Evolutionary conservation across 2,797 vertebrate genomes (phyloP), one percentile per base, ranked within the genome.

Genomic region (Adelosebastes latens): DNA sequence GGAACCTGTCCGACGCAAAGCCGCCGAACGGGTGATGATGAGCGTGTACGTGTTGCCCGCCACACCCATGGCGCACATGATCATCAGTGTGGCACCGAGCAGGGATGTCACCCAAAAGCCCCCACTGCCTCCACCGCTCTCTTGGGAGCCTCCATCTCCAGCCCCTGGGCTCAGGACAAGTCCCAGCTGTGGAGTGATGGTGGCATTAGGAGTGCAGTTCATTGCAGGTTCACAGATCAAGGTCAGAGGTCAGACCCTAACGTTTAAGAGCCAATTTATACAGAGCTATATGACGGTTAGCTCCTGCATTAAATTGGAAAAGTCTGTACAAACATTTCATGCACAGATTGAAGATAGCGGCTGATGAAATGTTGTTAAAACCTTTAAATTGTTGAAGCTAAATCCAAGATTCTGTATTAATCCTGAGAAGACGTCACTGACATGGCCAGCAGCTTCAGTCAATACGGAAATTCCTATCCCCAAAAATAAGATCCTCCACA

Each of bases 31-130:
- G 1, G 94, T 96, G n/a, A 97, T 89, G 2, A 87, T 81, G n/a
- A 98, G 91, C 0, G 96, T 97, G 94, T 97, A 98, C 24, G 94
- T 75, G 89, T 97, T 98, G 7, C 97, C 97, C 0, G 42, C 92
- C 65, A 94, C 70, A 2, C 97, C 97, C 69, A 94, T 22, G 22
- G 96, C 85, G 20, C 94, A 97, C 96, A 97, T 96, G 68, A 88
- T 39, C 20, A 95, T 84, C 53, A 98, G 92, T 2, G 94, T 94
- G 46, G 90, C 42, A 0, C 95, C 96, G 9, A 97, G 91, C 0
- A 93, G 88, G 6, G 93, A 94, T 0, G 95, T 97, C 82, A 97
- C 91, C 31, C 95, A 94, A 25, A 95, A 87, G 36, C 94, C 83
- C 11, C 85, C 90, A 0, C 72, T 68, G 39, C 86, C 71, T 14